A percentile compares a stretch with the other conserved stretches of the same genome.
Conservation (phyloP, 2,113 vertebrate species). For the Halichoerus grypus region DNA sequence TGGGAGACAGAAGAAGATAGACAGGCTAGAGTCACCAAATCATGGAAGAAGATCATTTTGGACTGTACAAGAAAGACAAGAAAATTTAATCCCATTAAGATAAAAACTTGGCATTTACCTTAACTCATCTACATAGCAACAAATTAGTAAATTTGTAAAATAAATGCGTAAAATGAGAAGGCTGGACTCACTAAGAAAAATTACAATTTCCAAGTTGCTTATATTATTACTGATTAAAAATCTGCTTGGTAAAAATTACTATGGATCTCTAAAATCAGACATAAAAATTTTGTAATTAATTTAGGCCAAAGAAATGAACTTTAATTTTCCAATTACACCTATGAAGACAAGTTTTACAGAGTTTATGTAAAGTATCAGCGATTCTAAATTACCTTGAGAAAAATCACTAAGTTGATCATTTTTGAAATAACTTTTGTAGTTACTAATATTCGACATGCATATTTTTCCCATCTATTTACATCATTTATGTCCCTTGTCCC, state of each 20-base stretch:
- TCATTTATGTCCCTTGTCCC: not conserved
- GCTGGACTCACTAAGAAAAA: not conserved
- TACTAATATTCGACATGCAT: not conserved
- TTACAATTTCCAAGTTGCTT: not conserved
- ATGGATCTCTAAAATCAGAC: not conserved
- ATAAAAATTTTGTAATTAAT: constrained; percentile 25
- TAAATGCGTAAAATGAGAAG: not conserved
- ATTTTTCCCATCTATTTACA: not conserved
- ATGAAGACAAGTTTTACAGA: not conserved
- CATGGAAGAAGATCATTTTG: not conserved
- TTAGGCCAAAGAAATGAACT: not conserved
- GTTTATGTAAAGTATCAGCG: not conserved
- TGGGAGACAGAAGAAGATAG: not conserved
- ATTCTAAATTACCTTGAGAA: constrained; percentile 40
- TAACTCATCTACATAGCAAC: not conserved
- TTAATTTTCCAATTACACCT: constrained; percentile 31
- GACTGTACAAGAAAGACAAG: not conserved
- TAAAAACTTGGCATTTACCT: not conserved
- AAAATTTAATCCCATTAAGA: not conserved
- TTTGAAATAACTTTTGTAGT: not conserved
- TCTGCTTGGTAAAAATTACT: not conserved
- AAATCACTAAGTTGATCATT: not conserved
- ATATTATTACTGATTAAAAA: constrained; percentile 42
- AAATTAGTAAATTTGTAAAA: not conserved
- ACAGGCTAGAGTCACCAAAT: not conserved